Percentiles rank a stretch among this genome's conserved stretches.
These are phyloP conservation scores for Perithous albicinctus DNA, from an alignment of 2,888 invertebrate species.

Conservation along the genomic window DNA sequence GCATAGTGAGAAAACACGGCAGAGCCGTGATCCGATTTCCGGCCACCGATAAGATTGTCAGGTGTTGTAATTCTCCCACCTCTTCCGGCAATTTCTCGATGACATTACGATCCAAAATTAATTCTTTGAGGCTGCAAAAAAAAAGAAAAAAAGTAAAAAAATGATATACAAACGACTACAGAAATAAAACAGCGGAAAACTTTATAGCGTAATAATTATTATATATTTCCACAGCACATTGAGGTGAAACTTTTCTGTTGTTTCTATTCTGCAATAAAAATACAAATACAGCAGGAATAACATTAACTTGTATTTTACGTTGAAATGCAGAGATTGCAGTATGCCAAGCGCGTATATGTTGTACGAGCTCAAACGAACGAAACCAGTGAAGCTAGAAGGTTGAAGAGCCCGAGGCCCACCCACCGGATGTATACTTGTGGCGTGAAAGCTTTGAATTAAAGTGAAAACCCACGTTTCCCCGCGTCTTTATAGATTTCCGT, in stretches of 20 bases:
- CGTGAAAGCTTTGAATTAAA: slow-evolving; percentile 65
- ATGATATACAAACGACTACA: not conserved
- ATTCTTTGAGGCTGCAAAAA: slow-evolving; percentile 89
- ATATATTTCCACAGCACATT: not conserved
- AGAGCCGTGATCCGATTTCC: slow-evolving; percentile 86
- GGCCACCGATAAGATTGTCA: slow-evolving; percentile 87
- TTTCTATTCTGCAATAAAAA: not conserved
- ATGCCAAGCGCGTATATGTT: not conserved
- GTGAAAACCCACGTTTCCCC: slow-evolving; percentile 54
- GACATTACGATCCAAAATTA: slow-evolving; percentile 90
- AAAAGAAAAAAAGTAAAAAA: not conserved
- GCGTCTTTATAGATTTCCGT: slow-evolving; percentile 29
- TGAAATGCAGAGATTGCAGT: slow-evolving; percentile 53
- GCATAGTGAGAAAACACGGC: slow-evolving; percentile 86
- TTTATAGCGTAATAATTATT: not conserved
- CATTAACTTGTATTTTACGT: slow-evolving; percentile 38
- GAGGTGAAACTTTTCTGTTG: not conserved
- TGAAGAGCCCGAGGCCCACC: slow-evolving; percentile 53
- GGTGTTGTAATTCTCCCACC: slow-evolving; percentile 87
- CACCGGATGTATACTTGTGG: slow-evolving; percentile 61
- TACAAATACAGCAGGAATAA: not conserved
- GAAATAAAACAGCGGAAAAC: not conserved
- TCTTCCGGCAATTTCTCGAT: slow-evolving; percentile 88
- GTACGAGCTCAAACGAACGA: slow-evolving; percentile 56
- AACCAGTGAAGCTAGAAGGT: slow-evolving; percentile 62